Base-by-base conservation (phyloP, 2,888 invertebrate species). In the Stramonita haemastoma region DNA sequence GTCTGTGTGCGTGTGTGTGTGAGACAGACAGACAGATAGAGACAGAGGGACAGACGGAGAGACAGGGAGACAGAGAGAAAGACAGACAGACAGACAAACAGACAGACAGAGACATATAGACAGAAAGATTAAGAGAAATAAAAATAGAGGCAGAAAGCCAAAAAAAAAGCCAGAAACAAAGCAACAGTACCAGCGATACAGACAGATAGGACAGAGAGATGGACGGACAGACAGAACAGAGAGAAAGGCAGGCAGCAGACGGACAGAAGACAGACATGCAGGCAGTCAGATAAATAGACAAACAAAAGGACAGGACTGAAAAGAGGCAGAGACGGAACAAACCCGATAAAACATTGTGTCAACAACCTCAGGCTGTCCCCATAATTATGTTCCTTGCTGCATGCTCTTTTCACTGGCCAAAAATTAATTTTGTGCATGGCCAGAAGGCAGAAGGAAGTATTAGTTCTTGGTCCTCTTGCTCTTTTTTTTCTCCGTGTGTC, bases 351-450 rank as follows among this genome's bases (percentile, higher is more conserved):
- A n/a, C 17, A 5, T n/a, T 11, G 22, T 26, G 73, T 26, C 22
- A n/a, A 73, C 26, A 26, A 8, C 29, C 73, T 26, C 26, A 11
- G 11, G 34, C 22, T 13, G 15, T 15, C 79, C 17, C 13, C 34
- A 34, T 32, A 34, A 79, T 79, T 73, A 73, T 26, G 29, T 73
- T 26, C 73, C 73, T 73, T 73, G 73, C 73, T 73, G 73, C 73
- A 29, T 73, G 73, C 73, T 5, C 73, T 73, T 29, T 73, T 73
- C 73, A 73, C n/a, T 22, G 6, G 11, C 11, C 22, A 29, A 73
- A 73, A 73, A n/a, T 73, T 73, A 73, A 73, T 73, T 73, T 73
- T 73, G 73, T n/a, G n/a, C 73, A 73, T 73, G 73, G 73, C n/a
- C n/a, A 26, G 73, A 73, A n/a, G 29, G 73, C 66, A 29, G n/a